Conservation (phyloP, 1,140 invertebrate species). For the Tetramorium parvispinum region DNA sequence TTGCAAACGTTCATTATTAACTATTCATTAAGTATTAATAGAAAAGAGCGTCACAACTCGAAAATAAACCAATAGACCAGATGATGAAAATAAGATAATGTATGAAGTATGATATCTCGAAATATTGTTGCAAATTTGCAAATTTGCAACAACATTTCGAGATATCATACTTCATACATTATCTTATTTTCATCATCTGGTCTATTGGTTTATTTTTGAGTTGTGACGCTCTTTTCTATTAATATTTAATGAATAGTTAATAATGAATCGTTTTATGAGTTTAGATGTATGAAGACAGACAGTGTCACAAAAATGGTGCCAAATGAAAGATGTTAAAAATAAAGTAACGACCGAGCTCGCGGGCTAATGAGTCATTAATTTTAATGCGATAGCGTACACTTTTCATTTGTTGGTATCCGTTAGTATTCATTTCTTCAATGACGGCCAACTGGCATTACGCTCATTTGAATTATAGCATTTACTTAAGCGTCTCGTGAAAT, state of each 20-base stretch:
- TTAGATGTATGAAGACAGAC: neutral
- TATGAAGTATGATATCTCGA: too few relatives aligned
- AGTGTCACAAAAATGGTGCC: neutral
- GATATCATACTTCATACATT: too few relatives aligned
- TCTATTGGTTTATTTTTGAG: neutral
- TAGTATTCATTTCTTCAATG: neutral
- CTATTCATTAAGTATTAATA: too few relatives aligned
- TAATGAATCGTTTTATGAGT: neutral
- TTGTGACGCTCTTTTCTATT: neutral
- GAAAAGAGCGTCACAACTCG: neutral
- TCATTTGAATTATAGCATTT: conserved; percentile 45
- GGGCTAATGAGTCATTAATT: conserved; percentile 13
- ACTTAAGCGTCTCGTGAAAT: conserved; percentile 33
- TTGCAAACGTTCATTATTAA: neutral
- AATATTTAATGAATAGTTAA: neutral
- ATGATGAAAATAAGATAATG: too few relatives aligned
- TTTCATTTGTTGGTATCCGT: neutral
- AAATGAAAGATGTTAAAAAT: neutral
- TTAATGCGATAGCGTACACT: neutral
- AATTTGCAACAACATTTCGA: too few relatives aligned
- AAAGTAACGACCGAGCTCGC: conserved; percentile 8
- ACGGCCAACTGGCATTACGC: conserved; percentile 6
- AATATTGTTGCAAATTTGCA: too few relatives aligned
- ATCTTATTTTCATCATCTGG: neutral
- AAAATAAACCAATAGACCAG: neutral